phyloP scores from a whole-genome alignment of 1,140 invertebrate genomes.

The Orchestia grillus region DNA sequence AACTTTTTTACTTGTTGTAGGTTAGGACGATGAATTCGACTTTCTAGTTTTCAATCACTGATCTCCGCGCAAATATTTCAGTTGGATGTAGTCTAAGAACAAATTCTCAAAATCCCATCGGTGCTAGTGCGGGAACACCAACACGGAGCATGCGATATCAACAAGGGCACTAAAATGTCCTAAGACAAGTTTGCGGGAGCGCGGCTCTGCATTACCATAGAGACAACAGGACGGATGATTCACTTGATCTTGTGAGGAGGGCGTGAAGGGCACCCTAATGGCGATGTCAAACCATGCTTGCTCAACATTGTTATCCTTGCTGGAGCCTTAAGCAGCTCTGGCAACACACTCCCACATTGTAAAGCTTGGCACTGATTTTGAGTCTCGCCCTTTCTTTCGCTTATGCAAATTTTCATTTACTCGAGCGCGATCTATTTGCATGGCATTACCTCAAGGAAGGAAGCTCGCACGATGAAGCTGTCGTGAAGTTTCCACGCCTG shows the following conservation, averaged over 20 bases:
- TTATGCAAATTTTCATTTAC: conserved; percentile 57
- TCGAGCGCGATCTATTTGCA: conserved; percentile 48
- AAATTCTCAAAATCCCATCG: neutral
- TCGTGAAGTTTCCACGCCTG: conserved; percentile 11
- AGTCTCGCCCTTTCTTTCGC: conserved; percentile 35
- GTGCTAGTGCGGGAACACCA: neutral
- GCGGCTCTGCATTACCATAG: neutral
- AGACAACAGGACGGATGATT: conserved; percentile 21
- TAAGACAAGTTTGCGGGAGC: neutral
- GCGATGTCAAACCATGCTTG: conserved; percentile 17
- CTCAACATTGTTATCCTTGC: neutral
- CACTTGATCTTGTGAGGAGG: neutral
- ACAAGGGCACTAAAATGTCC: neutral
- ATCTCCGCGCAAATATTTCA: too few species aligned
- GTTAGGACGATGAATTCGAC: too few species aligned
- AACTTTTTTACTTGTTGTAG: too few species aligned
- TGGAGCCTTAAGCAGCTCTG: neutral
- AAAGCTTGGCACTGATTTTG: conserved; percentile 3
- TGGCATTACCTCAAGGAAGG: conserved; percentile 54
- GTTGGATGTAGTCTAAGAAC: too few species aligned
- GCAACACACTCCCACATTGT: conserved; percentile 35
- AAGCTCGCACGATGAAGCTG: conserved; percentile 26
- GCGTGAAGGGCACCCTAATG: neutral
- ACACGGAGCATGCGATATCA: neutral
- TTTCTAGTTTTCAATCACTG: too few species aligned